Evolutionary conservation across 2,888 invertebrate genomes (phyloP), one percentile per base, ranked within the genome.

Genomic region (Lithodes maja): DNA sequence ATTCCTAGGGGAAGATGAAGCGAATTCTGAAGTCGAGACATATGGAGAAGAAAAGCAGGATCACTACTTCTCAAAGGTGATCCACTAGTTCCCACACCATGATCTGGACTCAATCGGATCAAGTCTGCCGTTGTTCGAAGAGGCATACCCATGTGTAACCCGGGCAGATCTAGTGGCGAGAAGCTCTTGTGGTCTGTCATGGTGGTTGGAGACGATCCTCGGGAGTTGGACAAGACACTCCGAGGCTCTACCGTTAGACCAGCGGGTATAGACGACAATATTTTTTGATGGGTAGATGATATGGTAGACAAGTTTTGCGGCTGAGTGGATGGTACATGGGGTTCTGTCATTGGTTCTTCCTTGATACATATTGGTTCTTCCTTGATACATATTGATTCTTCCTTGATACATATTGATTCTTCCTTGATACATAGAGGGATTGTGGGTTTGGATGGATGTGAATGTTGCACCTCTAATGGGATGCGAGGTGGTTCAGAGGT

Each of bases 1-100:
- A 90, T 79, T 9, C 90, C 90, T 15, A 91, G 87, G 54, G 89
- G 90, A n/a, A 91, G 87, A 1, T 84, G 81, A 17, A 90, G 75
- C 52, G 91, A 85, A 50, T 61, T 68, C 12, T 82, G 54, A 69
- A 87, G 83, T 71, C 87, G 83, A 0, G 87, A 83, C 87, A 87
- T 87, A 3, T 77, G 87, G 54, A 87, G 83, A 3, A 87, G 83
- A 69, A 87, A 83, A 49, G 87, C 68, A 1, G 87, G 83, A 54
- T 87, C 87, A 78, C 87, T 87, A 53, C 77, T 68, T 17, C 87
- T 81, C 3, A 87, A 61, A 33, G 87, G 87, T 2, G 87, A 87
- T 69, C 87, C 71, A 53, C 77, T 78, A 17, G 83, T 69, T 5
- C 77, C 71, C 78, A 87, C 87, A 53, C 83, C 15, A 33, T 87